Base-by-base conservation (phyloP, 2,888 invertebrate species). In the Cistogaster globosa region DNA sequence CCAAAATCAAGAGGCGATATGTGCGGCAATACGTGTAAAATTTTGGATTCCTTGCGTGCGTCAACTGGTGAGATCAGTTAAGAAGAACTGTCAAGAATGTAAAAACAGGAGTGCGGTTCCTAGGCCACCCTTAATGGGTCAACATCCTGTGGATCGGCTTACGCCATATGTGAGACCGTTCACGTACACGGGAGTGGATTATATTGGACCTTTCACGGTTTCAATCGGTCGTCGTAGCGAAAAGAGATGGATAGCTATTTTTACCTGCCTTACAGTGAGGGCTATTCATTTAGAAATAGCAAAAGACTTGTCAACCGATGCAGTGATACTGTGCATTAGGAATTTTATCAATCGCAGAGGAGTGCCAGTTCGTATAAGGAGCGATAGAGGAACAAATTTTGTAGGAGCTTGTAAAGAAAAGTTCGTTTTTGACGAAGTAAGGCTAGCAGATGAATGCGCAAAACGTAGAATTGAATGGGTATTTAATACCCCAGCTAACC, bases 221-320 rank as follows among this genome's bases (percentile, higher is more conserved):
- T 60, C 55, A 58, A 67, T 85, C 74, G 78, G 53, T 36, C 69
- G 57, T 45, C 75, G 32, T n/a, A 51, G 18, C 16, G 74, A 48
- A 58, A 79, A 63, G 18, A 71, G 55, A 48, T 79, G 65, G 79
- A 57, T 65, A 63, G 63, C 65, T 58, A 53, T 63, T 42, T 82
- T 53, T 26, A 82, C 48, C 38, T 68, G 45, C 26, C 69, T 67
- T 48, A 81, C 36, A 12, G 60, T 60, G 32, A 45, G 48, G 48
- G 48, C 12, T 48, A 48, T 48, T 5, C 48, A 48, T 16, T 48
- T 48, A 14, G 48, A 48, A 48, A 16, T 48, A 14, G 48, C 48
- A 16, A 48, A 48, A 48, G 48, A 48, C 14, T 48, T 48, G 48
- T 48, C 48, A 12, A 48, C 48, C 14, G 48, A 48, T 48, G 48